A percentile compares a stretch with the other conserved stretches of the same genome.
Conservation (phyloP, 2,797 vertebrate species). For the Alectoris magna region DNA sequence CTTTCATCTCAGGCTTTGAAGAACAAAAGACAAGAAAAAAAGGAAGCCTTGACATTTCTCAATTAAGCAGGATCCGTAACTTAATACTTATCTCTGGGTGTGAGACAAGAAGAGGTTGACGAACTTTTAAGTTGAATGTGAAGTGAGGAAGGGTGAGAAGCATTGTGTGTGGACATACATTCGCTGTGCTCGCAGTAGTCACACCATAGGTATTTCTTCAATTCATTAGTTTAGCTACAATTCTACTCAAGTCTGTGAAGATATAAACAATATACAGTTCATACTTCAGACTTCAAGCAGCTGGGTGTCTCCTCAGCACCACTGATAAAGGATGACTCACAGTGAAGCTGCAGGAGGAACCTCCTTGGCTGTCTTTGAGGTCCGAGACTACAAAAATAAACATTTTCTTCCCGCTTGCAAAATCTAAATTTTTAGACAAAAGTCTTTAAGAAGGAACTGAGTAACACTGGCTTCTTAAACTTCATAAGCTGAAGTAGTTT, state of each 20-base stretch:
- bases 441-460: neutral
- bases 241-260: neutral
- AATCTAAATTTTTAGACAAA: neutral
- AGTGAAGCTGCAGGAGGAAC: neutral
- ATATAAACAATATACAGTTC: neutral
- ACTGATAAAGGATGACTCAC: neutral
- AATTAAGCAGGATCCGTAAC: neutral
- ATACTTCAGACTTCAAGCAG: neutral
- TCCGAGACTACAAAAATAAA: neutral
- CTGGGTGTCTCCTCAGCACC: neutral
- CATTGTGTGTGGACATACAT: neutral
- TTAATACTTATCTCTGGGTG: conserved; percentile 8
- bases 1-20: conserved; percentile 29
- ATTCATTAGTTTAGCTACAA: conserved; percentile 3
- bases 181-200: neutral
- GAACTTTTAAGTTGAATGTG: neutral
- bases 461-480: neutral
- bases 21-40: conserved; percentile 10
- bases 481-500: neutral
- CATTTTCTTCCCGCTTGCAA: neutral
- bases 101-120: neutral
- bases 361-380: neutral
- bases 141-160: neutral
- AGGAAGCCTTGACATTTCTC: neutral
- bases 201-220: conserved; percentile 34